Conservation (phyloP, 2,113 vertebrate species). For the Tiliqua scincoides region DNA sequence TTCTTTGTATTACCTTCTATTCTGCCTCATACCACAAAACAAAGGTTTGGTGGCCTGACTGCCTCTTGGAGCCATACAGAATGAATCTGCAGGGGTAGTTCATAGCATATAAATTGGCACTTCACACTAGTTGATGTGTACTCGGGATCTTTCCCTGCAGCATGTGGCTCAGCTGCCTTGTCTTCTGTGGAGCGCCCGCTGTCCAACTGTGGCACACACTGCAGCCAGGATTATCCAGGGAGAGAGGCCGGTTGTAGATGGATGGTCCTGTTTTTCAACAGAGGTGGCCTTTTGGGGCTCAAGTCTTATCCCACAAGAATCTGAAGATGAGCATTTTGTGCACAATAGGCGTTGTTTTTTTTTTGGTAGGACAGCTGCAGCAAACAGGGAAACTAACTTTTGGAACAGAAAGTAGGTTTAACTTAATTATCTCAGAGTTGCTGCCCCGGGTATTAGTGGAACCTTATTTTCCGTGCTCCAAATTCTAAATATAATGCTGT, state of each 20-base stretch:
- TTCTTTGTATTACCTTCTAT: not conserved
- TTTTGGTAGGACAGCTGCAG: not conserved
- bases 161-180: not conserved
- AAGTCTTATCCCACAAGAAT: not conserved
- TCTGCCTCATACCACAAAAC: not conserved
- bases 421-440: constrained; percentile 32
- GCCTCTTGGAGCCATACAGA: too few relatives aligned
- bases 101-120: not conserved
- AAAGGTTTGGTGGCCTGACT: not conserved
- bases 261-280: not conserved
- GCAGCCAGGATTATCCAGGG: not conserved
- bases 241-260: not conserved
- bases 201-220: not conserved
- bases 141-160: not conserved
- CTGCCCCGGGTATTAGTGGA: constrained; percentile 6
- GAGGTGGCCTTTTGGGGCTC: not conserved
- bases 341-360: not conserved
- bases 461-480: constrained; percentile 5
- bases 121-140: not conserved
- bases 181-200: not conserved
- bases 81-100: not conserved
- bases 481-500: constrained; percentile 23
- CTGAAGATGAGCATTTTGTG: not conserved
- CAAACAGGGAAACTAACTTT: not conserved
- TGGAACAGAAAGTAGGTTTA: not conserved